phyloP scores from a whole-genome alignment of 2,113 vertebrate genomes.

The Halcyon senegalensis region DNA sequence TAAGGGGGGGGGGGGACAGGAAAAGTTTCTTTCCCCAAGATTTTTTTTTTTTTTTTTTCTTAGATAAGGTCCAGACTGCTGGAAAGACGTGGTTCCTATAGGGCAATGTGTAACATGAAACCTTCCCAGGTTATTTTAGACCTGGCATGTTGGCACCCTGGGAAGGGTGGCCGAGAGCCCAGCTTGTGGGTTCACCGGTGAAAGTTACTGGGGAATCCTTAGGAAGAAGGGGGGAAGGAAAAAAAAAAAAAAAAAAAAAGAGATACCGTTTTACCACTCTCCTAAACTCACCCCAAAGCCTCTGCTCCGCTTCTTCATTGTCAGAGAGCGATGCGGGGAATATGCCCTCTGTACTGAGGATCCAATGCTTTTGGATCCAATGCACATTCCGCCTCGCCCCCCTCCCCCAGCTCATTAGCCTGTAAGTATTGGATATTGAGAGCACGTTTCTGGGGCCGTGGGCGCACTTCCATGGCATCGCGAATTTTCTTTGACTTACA shows the following conservation, averaged over 20 bases:
- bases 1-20: not conserved
- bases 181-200: not conserved
- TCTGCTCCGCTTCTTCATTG: constrained; percentile 16
- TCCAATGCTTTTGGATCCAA: constrained; percentile 42
- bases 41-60: not conserved
- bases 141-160: constrained; percentile 3
- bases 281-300: not conserved
- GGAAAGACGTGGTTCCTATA: not conserved
- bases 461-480: constrained; percentile 29
- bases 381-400: constrained; percentile 52
- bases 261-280: not conserved
- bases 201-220: not conserved
- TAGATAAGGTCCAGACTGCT: not conserved
- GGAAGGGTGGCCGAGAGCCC: not conserved
- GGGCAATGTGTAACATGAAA: constrained; percentile 48
- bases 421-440: constrained; percentile 48
- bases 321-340: constrained; percentile 4
- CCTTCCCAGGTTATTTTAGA: constrained; percentile 24
- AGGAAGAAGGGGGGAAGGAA: not conserved
- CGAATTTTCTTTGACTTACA: constrained; percentile 29
- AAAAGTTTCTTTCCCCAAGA: not conserved
- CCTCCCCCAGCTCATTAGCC: constrained; percentile 66
- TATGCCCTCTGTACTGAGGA: constrained; percentile 43
- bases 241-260: fast-evolving
- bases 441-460: constrained; percentile 62